Base-by-base conservation (phyloP, 2,888 invertebrate species). In the Noctua pronuba region DNA sequence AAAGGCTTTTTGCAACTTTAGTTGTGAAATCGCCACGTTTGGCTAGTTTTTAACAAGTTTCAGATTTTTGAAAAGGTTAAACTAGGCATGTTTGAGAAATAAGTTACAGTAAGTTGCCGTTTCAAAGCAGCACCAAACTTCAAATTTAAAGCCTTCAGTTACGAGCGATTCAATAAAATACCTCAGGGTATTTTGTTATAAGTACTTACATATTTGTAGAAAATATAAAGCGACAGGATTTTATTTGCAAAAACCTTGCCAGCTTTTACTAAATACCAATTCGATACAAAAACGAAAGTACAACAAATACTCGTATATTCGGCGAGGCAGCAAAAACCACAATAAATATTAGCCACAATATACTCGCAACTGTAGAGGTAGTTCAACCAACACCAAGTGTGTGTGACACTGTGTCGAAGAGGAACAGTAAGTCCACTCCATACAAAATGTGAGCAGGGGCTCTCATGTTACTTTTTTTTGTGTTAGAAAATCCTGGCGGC, bases 291-390 rank as follows among this genome's bases (percentile, higher is more conserved):
- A 55, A 65, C 6, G 41, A 73, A 75, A 68, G 18, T 38, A 52
- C 28, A 35, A 35, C 31, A 55, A 76, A 76, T 38, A 70, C 24
- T 69, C 31, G 38, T 44, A 72, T 41, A 70, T 67, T 28, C n/a
- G 35, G 5, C 10, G 28, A 60, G 72, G 86, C 66, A 69, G 75
- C 71, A 74, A 78, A 82, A 69, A 70, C 49, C 62, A 60, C 66
- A 82, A 70, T 85, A 82, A 77, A 78, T 86, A 78, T 75, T 78
- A 70, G 65, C 74, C 77, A 72, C 84, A 46, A 73, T 67, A 78
- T 58, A 8, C 60, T 60, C 60, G 60, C 31, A 78, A 58, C 68
- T 75, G 73, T 66, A 70, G 69, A 41, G 69, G 46, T 44, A 68
- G 69, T 74, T 38, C 74, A 58, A 52, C 62, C 52, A 74, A 31